phyloP scores from a whole-genome alignment of 2,888 invertebrate species.

The Philhelius pedissequus region DNA sequence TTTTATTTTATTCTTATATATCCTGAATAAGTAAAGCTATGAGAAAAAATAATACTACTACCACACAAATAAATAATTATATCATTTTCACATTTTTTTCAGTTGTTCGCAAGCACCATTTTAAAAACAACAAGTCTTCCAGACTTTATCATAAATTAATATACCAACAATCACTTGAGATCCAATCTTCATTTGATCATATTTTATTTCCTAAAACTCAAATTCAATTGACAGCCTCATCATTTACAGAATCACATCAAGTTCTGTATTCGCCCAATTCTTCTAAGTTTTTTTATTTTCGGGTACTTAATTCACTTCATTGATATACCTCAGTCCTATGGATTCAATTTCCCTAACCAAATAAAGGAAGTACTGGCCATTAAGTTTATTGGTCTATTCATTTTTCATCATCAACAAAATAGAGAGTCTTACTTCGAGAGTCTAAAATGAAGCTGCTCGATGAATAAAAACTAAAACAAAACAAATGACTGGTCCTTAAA shows the following conservation, averaged over 20 bases:
- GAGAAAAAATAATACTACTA: too few species aligned
- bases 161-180: too few species aligned
- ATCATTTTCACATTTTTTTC: too few species aligned
- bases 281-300: not conserved
- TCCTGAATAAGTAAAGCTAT: too few species aligned
- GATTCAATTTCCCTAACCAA: not conserved
- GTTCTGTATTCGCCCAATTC: not conserved
- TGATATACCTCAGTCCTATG: not conserved
- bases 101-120: too few species aligned
- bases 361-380: constrained; percentile 25
- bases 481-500: constrained; percentile 36
- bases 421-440: constrained; percentile 52
- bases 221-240: not conserved
- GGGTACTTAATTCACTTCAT: not conserved
- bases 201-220: not conserved
- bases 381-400: constrained; percentile 63
- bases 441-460: constrained; percentile 40
- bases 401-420: constrained; percentile 27
- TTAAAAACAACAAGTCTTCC: too few species aligned
- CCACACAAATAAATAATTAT: too few species aligned
- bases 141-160: too few species aligned
- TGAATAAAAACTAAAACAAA: constrained; percentile 21
- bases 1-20: too few species aligned
- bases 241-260: not conserved
- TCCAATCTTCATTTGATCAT: too few species aligned